Evolutionary conservation across 2,888 invertebrate genomes (phyloP), one percentile per base, ranked within the genome.

Genomic region (Pelosia muscerda): DNA sequence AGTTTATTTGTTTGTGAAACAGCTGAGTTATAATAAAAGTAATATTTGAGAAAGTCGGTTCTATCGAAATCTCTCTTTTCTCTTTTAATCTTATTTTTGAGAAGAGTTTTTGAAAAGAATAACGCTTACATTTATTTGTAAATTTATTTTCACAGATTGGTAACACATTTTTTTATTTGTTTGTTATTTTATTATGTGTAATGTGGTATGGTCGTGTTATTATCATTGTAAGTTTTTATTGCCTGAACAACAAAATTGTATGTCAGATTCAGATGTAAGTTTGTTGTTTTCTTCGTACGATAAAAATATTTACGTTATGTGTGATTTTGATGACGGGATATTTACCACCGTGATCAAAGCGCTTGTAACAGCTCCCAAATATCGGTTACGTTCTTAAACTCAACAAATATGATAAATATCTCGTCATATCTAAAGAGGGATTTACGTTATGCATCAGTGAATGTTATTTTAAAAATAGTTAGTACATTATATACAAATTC

Each of bases 1-100:
- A 71, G 69, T 73, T 74, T 75, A 79, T 79, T 68, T 70, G 57
- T 76, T 71, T 34, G 59, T 54, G 28, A 23, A 72, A 69, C 60
- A 65, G 58, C 60, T 68, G 42, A 71, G 70, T 31, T 42, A 60
- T 22, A 66, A 69, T 70, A 71, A 71, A 63, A 65, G 62, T 73
- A 69, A 66, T 72, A 72, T 73, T 68, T 55, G 63, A 42, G 19
- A 42, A 42, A 42, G 6, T 34, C 34, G 13, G 13, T 42, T 42
- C 19, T 42, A 19, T 42, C 4, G 5, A 19, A 19, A 42, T 19
- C 19, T 42, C 42, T 19, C 15, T 42, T 42, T 19, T 49, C 19
- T n/a, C 9, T 0, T 11, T 5, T 9, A n/a, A 19, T n/a, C n/a
- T n/a, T 9, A 49, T 49, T 49, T n/a, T n/a, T 49, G n/a, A n/a